Evolutionary conservation across 2,113 vertebrate genomes (phyloP).

Genomic region (Erythrocercus mccallii): DNA sequence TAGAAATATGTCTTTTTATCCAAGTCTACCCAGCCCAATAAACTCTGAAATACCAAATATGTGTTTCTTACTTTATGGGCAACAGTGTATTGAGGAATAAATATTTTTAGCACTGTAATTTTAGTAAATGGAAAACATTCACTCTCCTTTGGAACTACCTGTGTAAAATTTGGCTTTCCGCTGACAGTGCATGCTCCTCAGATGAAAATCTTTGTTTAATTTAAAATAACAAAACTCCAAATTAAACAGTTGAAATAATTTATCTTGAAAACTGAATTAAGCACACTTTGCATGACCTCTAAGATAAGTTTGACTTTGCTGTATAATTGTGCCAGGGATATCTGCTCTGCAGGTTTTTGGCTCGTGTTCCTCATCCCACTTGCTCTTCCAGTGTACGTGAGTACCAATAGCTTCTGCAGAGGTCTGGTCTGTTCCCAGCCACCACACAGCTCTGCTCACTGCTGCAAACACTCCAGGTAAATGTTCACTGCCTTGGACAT

Average conservation of each 20-base stretch:
- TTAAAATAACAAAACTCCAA: slow-evolving; percentile 44
- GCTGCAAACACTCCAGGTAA: slow-evolving; percentile 12
- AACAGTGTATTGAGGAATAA: not conserved
- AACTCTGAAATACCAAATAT: slow-evolving; percentile 17
- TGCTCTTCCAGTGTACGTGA: not conserved
- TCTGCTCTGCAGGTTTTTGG: slow-evolving; percentile 18
- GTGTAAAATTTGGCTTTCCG: not conserved
- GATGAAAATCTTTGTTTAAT: slow-evolving; percentile 2
- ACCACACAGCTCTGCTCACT: not conserved
- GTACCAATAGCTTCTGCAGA: not conserved
- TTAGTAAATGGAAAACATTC: slow-evolving; percentile 5
- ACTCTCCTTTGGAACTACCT: not conserved
- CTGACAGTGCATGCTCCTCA: not conserved
- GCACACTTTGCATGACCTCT: not conserved
- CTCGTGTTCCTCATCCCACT: not conserved
- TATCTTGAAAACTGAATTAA: slow-evolving; percentile 48
- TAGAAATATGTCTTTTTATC: slow-evolving; percentile 33
- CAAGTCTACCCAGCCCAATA: not conserved
- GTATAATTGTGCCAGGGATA: not conserved
- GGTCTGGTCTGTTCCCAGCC: not conserved
- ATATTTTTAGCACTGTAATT: not conserved
- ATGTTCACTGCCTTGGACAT: not conserved
- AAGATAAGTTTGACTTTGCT: slow-evolving; percentile 49
- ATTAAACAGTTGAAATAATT: slow-evolving; percentile 44
- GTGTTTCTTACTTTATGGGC: slow-evolving; percentile 21